Percentiles rank a stretch among this genome's conserved stretches.
These are phyloP conservation scores for Sesamia inferens DNA, from an alignment of 2,888 invertebrate genomes.

Conservation along the genomic window DNA sequence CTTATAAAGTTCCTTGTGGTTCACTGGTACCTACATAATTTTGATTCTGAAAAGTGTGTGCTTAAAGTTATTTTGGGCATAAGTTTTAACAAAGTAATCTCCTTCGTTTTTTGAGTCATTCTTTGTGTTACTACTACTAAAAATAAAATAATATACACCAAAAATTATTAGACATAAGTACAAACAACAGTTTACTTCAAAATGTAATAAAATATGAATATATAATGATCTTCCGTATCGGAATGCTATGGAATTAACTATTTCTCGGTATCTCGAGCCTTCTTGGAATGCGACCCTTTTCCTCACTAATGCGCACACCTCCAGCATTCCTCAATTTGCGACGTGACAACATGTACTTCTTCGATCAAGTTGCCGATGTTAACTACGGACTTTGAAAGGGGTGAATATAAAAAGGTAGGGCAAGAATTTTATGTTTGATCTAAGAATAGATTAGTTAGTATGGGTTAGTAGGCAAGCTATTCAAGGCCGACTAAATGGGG, in stretches of 20 bases:
- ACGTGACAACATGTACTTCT: constrained; percentile 58
- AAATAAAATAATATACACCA: neutral
- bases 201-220: constrained; percentile 55
- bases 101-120: neutral
- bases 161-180: neutral
- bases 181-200: neutral
- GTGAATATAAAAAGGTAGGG: constrained; percentile 49
- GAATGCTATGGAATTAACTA: constrained; percentile 58
- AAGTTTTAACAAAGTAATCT: neutral
- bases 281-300: constrained; percentile 62
- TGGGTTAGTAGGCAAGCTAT: too few species aligned
- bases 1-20: neutral
- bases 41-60: neutral
- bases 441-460: constrained; percentile 5
- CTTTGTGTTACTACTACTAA: neutral
- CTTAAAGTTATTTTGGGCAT: neutral
- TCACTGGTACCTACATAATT: neutral
- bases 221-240: constrained; percentile 13
- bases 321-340: constrained; percentile 61
- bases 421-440: constrained; percentile 34
- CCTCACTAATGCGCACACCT: constrained; percentile 55
- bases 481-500: neutral
- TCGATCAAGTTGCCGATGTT: constrained; percentile 47
- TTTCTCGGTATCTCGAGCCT: constrained; percentile 32
- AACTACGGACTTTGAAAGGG: constrained; percentile 45